These are phyloP conservation scores for Ochropacha duplaris DNA, from an alignment of 2,888 invertebrate genomes.

Conservation along the genomic window DNA sequence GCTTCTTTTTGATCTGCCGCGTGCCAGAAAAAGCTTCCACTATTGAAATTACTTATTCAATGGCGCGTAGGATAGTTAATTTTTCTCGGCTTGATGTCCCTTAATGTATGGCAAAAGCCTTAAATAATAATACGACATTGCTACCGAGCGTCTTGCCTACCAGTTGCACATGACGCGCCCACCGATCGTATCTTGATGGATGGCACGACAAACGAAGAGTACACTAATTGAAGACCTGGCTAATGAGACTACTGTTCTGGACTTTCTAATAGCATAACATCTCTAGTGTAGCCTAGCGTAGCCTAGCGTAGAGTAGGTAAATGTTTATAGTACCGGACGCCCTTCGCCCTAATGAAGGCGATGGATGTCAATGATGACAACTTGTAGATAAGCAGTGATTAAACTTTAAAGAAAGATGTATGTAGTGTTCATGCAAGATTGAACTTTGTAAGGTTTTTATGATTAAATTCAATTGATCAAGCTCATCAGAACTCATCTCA, in stretches of 20 bases:
- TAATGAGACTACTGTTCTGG: conserved; percentile 3
- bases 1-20: no score
- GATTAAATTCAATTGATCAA: no score
- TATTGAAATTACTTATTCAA: no score
- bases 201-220: conserved; percentile 27
- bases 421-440: background rate
- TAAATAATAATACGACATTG: background rate
- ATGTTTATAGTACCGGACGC: background rate
- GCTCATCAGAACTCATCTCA: no score
- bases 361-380: background rate
- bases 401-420: background rate
- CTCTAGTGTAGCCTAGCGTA: background rate
- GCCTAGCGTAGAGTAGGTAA: background rate
- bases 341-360: background rate
- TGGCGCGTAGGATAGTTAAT: no score
- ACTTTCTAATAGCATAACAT: conserved; percentile 13
- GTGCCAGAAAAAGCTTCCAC: no score
- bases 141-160: background rate
- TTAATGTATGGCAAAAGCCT: no score
- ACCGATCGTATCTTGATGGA: conserved; percentile 47
- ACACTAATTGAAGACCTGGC: conserved; percentile 37
- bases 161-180: conserved; percentile 1
- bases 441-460: background rate
- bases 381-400: background rate
- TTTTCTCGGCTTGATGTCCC: no score